A percentile compares a stretch with the other conserved stretches of the same genome.
Evolutionary conservation across 2,888 invertebrate genomes (phyloP).

Genomic region (Calliopum simillimum): DNA sequence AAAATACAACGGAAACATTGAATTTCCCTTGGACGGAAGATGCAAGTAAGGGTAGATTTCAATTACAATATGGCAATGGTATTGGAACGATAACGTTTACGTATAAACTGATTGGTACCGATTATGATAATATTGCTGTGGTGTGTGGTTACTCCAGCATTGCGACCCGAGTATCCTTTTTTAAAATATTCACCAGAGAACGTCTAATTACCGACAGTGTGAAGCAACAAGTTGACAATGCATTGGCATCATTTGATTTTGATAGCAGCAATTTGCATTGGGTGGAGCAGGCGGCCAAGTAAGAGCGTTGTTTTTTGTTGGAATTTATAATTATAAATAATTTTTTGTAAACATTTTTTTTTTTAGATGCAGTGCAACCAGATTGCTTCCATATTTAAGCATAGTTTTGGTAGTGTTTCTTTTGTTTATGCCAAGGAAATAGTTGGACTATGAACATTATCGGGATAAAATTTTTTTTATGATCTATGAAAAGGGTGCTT

Average conservation of each 20-base stretch:
- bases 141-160: constrained; percentile 49
- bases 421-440: no score
- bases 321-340: no score
- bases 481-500: no score
- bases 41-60: constrained; percentile 47
- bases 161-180: constrained; percentile 33
- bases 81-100: constrained; percentile 26
- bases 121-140: constrained; percentile 36
- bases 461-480: no score
- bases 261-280: no score
- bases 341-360: no score
- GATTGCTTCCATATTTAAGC: no score
- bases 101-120: constrained; percentile 46
- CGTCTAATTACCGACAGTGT: background rate
- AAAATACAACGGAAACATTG: constrained; percentile 41
- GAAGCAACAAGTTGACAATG: background rate
- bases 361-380: no score
- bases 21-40: constrained; percentile 48
- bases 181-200: constrained; percentile 46
- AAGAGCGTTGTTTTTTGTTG: no score
- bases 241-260: background rate
- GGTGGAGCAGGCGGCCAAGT: no score
- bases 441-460: no score
- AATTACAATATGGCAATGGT: constrained; percentile 38
- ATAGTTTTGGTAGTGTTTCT: no score